Base-by-base conservation (phyloP, 2,113 vertebrate genomes). In the Xiphophorus hellerii region DNA sequence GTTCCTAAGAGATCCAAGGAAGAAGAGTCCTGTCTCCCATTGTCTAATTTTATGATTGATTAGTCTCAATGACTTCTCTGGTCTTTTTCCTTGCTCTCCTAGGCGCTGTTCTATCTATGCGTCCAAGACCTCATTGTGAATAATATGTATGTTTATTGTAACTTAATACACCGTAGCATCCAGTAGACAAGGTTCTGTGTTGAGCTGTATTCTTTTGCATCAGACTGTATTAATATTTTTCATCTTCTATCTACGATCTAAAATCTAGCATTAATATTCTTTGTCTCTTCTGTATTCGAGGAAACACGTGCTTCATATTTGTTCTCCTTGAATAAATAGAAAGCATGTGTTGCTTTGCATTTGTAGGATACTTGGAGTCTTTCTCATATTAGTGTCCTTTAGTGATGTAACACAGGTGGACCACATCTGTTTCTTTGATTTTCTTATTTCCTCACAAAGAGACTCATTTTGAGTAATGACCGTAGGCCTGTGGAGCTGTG, bases 1-100 rank as follows among this genome's bases (percentile, higher is more conserved):
- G 48, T 39, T 37, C 73, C 68, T 30, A 31, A 71, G 64, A 86
- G 70, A 54, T 88, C 71, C 66, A 71, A 82, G 66, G 62, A 80
- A 85, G 70, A 51, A 74, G 63, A 77, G 51, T 28, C 28, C 15
- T 44, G 69, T 73, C 27, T 71, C 74, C 83, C 79, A 88, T 66
- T 30, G 75, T 66, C 22, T 70, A 66, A 12, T 44, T 3, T 71
- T 39, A 60, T 74, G 44, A 48, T 8, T 11, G 27, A 48, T 8
- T 11, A 27, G 48, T 68, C 73, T 62, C 54, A 17, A 31, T 37
- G 62, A 70, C 25, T 71, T 80, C 44, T 73, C 11, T 64, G 42
- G 64, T 82, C 51, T 71, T 39, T 28, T 39, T 37, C 83, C 66
- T 66, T 67, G 5, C 0, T 17, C 63, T 78, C 14, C 65, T 62